Evolutionary conservation across 2,888 invertebrate genomes (phyloP), one percentile per base, ranked within the genome.

Genomic region (Dicycla oo): DNA sequence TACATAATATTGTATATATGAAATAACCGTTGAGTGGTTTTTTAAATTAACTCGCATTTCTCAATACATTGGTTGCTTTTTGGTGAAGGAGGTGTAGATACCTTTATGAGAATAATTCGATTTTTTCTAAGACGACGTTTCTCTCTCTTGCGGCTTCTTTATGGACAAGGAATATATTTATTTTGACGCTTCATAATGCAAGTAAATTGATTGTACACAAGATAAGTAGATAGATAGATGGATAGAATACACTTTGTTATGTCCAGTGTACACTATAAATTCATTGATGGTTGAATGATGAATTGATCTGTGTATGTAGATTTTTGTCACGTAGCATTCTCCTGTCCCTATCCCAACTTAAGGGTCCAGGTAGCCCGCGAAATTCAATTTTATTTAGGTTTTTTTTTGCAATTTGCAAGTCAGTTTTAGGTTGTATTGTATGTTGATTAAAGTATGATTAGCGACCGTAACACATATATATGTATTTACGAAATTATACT

Each of bases 11-110:
- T 57, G 18, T 56, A 40, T 40, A 40, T 40, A 67, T 58, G n/a
- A 57, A 73, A 74, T 74, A 69, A 73, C 53, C 43, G 56, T 66
- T 66, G 66, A 69, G 54, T 64, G 53, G 66, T 56, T 73, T 72
- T 74, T 73, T 72, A 60, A 43, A 66, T 71, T 69, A 63, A 71
- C 64, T 40, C 10, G 57, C 47, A 47, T 47, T 65, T 67, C 65
- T 51, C 26, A 51, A 67, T 15, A 56, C 49, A 45, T 60, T 38
- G 40, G 20, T 11, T 34, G 1, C 8, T n/a, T 76, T 73, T 61
- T 54, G 15, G 34, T 45, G 7, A 34, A 43, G 43, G 13, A 71
- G 69, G 11, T 62, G n/a, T 62, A 8, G 34, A 6, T 34, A 34
- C 34, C 34, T 34, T 34, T 61, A 0, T 45, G 45, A 45, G 4